phyloP scores from a whole-genome alignment of 2,797 vertebrate genomes.

The Moxostoma hubbsi region DNA sequence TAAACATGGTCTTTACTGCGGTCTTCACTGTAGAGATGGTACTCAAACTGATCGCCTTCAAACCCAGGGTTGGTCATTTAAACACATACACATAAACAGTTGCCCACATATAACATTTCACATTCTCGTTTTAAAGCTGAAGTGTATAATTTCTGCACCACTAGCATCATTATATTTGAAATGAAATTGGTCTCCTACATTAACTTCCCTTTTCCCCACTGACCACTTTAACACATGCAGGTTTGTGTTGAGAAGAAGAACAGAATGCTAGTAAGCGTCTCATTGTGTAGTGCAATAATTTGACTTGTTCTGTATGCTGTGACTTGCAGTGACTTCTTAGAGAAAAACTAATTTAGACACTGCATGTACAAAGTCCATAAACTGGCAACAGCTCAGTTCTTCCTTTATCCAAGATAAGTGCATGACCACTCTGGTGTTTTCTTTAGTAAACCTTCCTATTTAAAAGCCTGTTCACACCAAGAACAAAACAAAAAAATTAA shows the following conservation, averaged over 20 bases:
- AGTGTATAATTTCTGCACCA: neutral
- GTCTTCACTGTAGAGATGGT: conserved; percentile 99
- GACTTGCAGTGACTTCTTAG: neutral
- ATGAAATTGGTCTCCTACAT: conserved; percentile 1
- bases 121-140: neutral
- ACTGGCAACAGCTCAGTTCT: neutral
- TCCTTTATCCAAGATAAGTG: neutral
- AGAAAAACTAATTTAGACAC: neutral
- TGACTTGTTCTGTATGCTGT: conserved; percentile 22
- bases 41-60: conserved; percentile 98
- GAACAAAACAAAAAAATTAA: too few relatives aligned
- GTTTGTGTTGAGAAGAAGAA: conserved; percentile 79
- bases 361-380: neutral
- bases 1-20: conserved; percentile 98
- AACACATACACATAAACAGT: neutral
- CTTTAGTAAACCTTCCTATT: neutral
- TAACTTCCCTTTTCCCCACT: conserved; percentile 28
- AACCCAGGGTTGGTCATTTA: conserved; percentile 90
- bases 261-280: conserved; percentile 78
- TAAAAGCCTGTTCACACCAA: neutral
- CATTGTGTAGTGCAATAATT: conserved; percentile 61
- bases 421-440: neutral
- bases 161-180: neutral
- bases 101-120: neutral
- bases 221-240: conserved; percentile 60